A percentile compares a stretch with the other conserved stretches of the same genome.
Evolutionary conservation across 2,797 vertebrate species (phyloP).

Genomic region (Cheirogaleus major): DNA sequence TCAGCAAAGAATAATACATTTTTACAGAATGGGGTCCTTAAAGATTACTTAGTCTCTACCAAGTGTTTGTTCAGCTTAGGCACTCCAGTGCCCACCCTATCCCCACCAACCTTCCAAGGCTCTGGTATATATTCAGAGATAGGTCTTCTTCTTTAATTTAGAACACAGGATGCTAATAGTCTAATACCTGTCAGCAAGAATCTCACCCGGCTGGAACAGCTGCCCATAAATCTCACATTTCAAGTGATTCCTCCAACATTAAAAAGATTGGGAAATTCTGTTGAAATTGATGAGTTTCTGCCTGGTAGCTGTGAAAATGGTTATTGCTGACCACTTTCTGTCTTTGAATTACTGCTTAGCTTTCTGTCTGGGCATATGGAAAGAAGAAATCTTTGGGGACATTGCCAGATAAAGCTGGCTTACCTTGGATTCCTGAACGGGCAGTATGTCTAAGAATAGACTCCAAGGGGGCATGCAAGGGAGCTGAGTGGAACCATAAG

Average conservation of each 20-base stretch:
- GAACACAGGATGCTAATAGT: constrained; percentile 52
- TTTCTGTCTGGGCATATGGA: constrained; percentile 68
- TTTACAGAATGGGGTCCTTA: background rate
- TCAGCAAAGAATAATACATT: background rate
- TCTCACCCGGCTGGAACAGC: background rate
- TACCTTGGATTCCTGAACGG: constrained; percentile 69
- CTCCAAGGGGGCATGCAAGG: constrained; percentile 48
- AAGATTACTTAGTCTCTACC: background rate
- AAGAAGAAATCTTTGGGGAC: constrained; percentile 71
- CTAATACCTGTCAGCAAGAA: constrained; percentile 58
- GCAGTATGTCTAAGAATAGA: constrained; percentile 72
- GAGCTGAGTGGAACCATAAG: constrained; percentile 9
- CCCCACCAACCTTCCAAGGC: background rate
- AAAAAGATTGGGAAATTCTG: constrained; percentile 39
- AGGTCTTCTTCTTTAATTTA: constrained; percentile 51
- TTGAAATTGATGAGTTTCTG: constrained; percentile 46
- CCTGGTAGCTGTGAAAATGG: constrained; percentile 5
- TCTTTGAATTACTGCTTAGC: constrained; percentile 71
- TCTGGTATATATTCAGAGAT: background rate
- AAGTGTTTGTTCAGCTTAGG: background rate
- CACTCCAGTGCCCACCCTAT: background rate
- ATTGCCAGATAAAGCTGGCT: constrained; percentile 62
- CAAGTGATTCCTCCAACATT: constrained; percentile 28
- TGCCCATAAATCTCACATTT: constrained; percentile 55
- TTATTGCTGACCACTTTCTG: constrained; percentile 58